phyloP scores from a whole-genome alignment of 2,888 invertebrate species.

The Epinotia demarniana region DNA sequence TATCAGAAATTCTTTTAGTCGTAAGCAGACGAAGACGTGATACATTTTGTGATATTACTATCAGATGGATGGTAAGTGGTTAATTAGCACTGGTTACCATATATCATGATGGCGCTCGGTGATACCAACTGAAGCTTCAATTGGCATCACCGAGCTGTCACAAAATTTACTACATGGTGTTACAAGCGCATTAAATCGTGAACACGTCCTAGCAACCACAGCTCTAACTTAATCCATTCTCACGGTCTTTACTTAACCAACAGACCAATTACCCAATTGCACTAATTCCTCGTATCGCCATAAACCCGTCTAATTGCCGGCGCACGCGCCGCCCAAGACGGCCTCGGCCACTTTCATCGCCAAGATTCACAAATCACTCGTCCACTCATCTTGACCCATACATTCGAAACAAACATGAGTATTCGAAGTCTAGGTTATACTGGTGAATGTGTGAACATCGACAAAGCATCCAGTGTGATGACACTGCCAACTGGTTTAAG shows the following conservation, averaged over 20 bases:
- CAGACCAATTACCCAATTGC: slow-evolving; percentile 27
- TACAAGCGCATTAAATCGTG: neutral
- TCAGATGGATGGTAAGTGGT: no score
- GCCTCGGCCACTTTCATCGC: slow-evolving; percentile 39
- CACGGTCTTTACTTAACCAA: slow-evolving; percentile 26
- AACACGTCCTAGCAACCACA: neutral
- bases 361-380: neutral
- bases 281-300: slow-evolving; percentile 23
- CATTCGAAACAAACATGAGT: neutral
- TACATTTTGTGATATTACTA: no score
- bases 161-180: no score
- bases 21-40: no score
- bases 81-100: no score
- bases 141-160: no score
- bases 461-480: slow-evolving; percentile 25
- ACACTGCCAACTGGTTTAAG: neutral
- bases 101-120: no score
- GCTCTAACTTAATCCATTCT: slow-evolving; percentile 14
- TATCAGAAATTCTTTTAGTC: no score
- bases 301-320: slow-evolving; percentile 33
- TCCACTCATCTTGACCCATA: neutral
- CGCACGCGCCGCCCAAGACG: slow-evolving; percentile 35
- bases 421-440: neutral
- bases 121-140: no score
- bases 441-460: neutral